Evolutionary conservation across 1,140 invertebrate genomes (phyloP), one percentile per base, ranked within the genome.

Genomic region (Sinella curviseta): DNA sequence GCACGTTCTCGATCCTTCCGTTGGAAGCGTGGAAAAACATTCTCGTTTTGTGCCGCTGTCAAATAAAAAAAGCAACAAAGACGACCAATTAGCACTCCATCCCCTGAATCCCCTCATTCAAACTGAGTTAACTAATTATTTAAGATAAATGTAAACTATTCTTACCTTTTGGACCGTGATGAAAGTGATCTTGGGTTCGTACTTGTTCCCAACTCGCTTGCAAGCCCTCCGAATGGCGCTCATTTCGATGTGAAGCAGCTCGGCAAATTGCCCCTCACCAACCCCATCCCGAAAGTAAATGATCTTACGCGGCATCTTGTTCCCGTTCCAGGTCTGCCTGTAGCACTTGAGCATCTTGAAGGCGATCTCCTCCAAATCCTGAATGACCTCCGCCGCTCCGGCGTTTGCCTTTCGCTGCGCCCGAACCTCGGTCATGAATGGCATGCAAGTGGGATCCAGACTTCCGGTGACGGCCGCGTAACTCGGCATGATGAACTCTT

Each of bases 1-100:
- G 91, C 0, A 96, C 94, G 85, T 96, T 96, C 1, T 84, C 94
- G 85, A 96, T 96, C 1, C 84, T 48, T 48, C 60, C 60, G 20
- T 67, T 14, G 14, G 48, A n/a, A 14, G 48, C 20, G 24, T 67
- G 60, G 60, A 24, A 67, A 30, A 67, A 54, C 14, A 54, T 26
- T 12, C 60, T n/a, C n/a, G 60, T 67, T 24, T 67, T 67, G 60
- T 67, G 60, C 24, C 60, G 60, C 60, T 54, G 48, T 54, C 14
- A 54, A 54, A 54, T 24, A 4, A 67, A 24, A 12, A 67, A 24
- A 24, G 8, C 4, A 67, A 8, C 4, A 8, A 48, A 48, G 4
- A 48, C 17, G 39, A 54, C 48, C 48, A 54, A 54, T n/a, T 48
- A 48, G 39, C 39, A 48, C 4, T 8, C 39, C 4, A 48, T 4